These are phyloP conservation scores for Micrasema minimum DNA, from an alignment of 1,140 invertebrate species.

Conservation along the genomic window DNA sequence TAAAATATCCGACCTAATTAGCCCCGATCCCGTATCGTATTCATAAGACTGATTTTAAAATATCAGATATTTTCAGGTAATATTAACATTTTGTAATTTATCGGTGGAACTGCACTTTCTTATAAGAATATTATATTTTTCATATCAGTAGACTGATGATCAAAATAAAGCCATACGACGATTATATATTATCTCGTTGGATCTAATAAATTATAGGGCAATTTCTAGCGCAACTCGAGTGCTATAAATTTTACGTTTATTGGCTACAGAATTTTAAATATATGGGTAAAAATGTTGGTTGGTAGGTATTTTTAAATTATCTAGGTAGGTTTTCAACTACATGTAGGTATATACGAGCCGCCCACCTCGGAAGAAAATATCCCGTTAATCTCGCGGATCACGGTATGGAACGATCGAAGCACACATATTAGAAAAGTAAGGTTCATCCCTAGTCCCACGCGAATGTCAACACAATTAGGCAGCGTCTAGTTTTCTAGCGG, in stretches of 20 bases:
- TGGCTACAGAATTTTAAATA: conserved; percentile 18
- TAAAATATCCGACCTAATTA: too few relatives aligned
- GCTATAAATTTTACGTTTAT: conserved; percentile 22
- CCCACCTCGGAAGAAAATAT: neutral
- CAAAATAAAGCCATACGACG: too few relatives aligned
- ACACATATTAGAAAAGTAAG: conserved; percentile 4
- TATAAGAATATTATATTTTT: too few relatives aligned
- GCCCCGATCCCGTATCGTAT: too few relatives aligned
- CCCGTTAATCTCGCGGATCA: conserved; percentile 6
- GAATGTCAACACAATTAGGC: conserved; percentile 20
- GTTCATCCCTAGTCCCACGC: conserved; percentile 11
- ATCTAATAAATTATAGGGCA: conserved; percentile 23
- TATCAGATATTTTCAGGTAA: too few relatives aligned
- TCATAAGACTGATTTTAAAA: too few relatives aligned
- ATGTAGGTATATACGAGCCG: neutral
- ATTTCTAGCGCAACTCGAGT: neutral
- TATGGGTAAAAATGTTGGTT: conserved; percentile 7
- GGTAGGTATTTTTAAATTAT: conserved; percentile 17
- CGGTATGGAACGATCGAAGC: too few relatives aligned
- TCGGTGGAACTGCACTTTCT: too few relatives aligned
- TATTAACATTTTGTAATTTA: too few relatives aligned
- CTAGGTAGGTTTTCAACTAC: neutral
- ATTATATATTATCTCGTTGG: neutral
- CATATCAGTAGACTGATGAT: too few relatives aligned
- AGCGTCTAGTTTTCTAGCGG: conserved; percentile 19